A percentile compares a stretch with the other conserved stretches of the same genome.
Conservation (phyloP, 2,797 vertebrate species). For the Rhabdomys pumilio region DNA sequence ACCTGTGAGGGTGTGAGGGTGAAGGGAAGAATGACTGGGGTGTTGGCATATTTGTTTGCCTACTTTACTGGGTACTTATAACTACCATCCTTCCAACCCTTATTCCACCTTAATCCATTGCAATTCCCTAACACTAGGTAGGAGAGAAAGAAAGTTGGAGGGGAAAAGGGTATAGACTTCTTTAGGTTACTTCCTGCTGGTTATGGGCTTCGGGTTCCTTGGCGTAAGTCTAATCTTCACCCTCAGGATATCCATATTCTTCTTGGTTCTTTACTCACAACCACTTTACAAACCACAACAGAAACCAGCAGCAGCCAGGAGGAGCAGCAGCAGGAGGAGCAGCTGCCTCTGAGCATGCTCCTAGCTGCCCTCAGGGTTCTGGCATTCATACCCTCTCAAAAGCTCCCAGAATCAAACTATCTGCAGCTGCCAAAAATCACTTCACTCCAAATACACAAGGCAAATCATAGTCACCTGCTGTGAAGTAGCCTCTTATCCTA, state of each 20-base stretch:
- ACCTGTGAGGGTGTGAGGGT: not conserved
- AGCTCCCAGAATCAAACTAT: not conserved
- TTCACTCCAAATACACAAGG: not conserved
- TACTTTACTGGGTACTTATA: not conserved
- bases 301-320: not conserved
- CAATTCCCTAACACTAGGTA: not conserved
- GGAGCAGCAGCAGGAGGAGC: not conserved
- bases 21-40: not conserved
- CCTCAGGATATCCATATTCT: not conserved
- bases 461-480: not conserved
- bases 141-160: not conserved
- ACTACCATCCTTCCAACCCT: not conserved
- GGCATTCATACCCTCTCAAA: not conserved
- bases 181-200: not conserved
- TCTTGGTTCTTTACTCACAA: not conserved
- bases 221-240: not conserved
- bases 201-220: not conserved
- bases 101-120: not conserved
- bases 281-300: not conserved
- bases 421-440: not conserved
- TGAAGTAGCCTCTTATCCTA: not conserved
- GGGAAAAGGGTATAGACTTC: not conserved
- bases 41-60: not conserved
- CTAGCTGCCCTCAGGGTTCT: not conserved
- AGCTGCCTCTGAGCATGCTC: not conserved